Evolutionary conservation across 2,888 invertebrate species (phyloP), one percentile per base, ranked within the genome.

Genomic region (Idaea dimidiata): DNA sequence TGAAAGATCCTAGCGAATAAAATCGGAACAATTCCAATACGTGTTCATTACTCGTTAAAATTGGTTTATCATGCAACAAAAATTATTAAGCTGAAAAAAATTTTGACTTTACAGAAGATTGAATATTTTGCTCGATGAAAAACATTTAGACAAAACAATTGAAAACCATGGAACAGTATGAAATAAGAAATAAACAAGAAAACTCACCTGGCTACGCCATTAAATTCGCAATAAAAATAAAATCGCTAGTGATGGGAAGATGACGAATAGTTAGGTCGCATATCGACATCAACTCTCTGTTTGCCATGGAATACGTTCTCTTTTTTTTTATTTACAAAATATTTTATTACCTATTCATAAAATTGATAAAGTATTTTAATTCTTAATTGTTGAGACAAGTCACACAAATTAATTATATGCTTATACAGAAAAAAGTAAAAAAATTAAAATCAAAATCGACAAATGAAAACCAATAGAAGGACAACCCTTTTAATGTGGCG

Each of bases 201-300:
- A 89, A 88, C 92, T 91, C 87, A 92, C 92, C 91, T 91, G 90
- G 91, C 92, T 92, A 92, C 91, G 92, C 92, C 92, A 92, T 92
- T 92, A 90, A 43, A 90, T 92, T 91, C 91, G 91, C 88, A 92
- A 87, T 91, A 92, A 91, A 91, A 91, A 91, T 90, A 90, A 90
- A 90, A 82, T 66, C 64, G 59, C 57, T 62, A 73, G 70, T 70
- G 69, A 59, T 66, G 73, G 62, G 43, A 43, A 43, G 43, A 43
- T 43, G 6, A 43, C 16, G 17, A 16, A 55, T 16, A 55, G 16
- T 17, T 16, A 17, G 54, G 54, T 55, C 16, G 43, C 43, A 43
- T 43, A 43, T 43, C 43, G 43, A 43, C 3, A 43, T 43, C 10
- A 7, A 43, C 7, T 14, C 43, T 43, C 43, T 14, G 0, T 57